Evolutionary conservation across 92 coral and sea anemone genomes (phyloP), one percentile per base, ranked within the genome.

Genomic region (Porites lobata): DNA sequence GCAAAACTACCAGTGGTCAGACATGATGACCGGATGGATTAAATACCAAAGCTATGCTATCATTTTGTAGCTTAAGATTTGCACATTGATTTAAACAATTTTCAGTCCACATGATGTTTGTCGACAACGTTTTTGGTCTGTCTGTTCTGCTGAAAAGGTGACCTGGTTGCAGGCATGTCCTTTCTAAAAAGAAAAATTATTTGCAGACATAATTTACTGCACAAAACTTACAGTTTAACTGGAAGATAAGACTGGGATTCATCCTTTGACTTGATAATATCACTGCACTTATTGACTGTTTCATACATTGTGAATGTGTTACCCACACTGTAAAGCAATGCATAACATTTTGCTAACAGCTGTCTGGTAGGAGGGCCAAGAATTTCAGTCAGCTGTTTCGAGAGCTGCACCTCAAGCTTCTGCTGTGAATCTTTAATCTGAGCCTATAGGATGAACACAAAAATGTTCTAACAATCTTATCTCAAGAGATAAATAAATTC

Each of bases 311-410:
- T 91, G 76, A 87, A 90, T 19, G 98, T 94, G 73, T 85, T 96
- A 7, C 99, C 98, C 32, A 92, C 82, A 77, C 96, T 93, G 91
- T 95, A 97, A 70, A 97, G 84, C 54, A 89, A 70, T 56, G 99
- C 98, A 95, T 90, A 95, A 74, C 99, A 97, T 79, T 87, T 94
- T 32, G 98, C 98, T 50, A 97, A 87, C 52, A 97, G 88, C 65
- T 97, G 98, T 69, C 99, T 88, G 17, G 99, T 97, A 7, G 99
- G 96, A 18, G 99, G 99, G 71, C 99, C 99, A 87, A 93, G 95
- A 29, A 88, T 77, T 81, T 88, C 98, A 80, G 94, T 89, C 61
- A 95, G 84, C 64, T 96, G 98, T 85, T 94, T 95, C 3, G 94
- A 91, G 32, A 97, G 92, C 53, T 93, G 98, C 64, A 90, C 94